Evolutionary conservation across 2,888 invertebrate genomes (phyloP).

Genomic region (Ectropis crepuscularia): DNA sequence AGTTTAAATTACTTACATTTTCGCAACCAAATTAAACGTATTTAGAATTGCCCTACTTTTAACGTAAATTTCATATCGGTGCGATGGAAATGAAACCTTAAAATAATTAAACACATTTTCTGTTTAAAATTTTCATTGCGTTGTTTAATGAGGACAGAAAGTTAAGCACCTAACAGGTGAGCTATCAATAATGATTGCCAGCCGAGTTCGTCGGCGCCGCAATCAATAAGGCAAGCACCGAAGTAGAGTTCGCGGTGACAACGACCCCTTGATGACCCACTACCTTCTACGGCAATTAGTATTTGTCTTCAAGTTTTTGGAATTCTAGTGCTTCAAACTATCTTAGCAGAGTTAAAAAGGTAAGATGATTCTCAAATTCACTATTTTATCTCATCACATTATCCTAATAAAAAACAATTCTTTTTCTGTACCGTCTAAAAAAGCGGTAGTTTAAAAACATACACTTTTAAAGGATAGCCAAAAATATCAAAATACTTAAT

Average conservation of each 20-base stretch:
- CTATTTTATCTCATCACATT: too few relatives aligned
- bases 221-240: conserved; percentile 71
- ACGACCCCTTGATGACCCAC: conserved; percentile 58
- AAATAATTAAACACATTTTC: too few relatives aligned
- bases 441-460: too few relatives aligned
- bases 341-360: too few relatives aligned
- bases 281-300: conserved; percentile 26
- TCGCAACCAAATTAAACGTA: not conserved
- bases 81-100: not conserved
- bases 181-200: conserved; percentile 35
- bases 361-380: too few relatives aligned
- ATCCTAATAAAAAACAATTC: too few relatives aligned
- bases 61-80: not conserved
- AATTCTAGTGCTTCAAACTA: not conserved
- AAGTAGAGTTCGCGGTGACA: conserved; percentile 51
- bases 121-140: too few relatives aligned
- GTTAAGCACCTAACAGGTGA: conserved; percentile 27
- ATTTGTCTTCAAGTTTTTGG: too few relatives aligned
- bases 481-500: too few relatives aligned
- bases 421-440: too few relatives aligned
- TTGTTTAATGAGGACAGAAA: conserved; percentile 6
- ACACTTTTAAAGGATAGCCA: too few relatives aligned
- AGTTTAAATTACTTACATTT: not conserved
- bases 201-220: conserved; percentile 59
- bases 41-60: too few relatives aligned